Evolutionary conservation across 2,113 vertebrate genomes (phyloP), one percentile per base, ranked within the genome.

Genomic region (Paraplagusia blochii): DNA sequence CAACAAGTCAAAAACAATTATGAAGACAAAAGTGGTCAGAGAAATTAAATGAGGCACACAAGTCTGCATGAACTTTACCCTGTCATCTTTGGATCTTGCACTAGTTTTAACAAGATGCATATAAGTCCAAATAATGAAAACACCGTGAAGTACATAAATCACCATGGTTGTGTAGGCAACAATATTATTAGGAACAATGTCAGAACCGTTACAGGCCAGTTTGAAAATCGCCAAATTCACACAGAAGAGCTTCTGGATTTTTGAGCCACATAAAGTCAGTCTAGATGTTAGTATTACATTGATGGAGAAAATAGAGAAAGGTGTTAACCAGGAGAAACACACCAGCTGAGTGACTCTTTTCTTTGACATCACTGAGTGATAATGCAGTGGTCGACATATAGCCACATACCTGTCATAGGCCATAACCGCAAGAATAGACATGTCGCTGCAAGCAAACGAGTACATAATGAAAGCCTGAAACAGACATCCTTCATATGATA

Each of bases 371-470:
- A 77, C 1, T 7, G 46, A 56, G 39, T 18, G 62, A 10, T 80
- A 77, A 48, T 67, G 70, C 34, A 80, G 46, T 0, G 74, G 77
- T 1, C 18, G 62, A 67, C 77, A 80, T 34, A 77, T 77, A n/a
- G 74, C 80, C 68, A 77, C 47, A 43, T 83, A 80, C 19, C 77
- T 66, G 77, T 83, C 77, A 4, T 75, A 83, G 3, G 74, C 71
- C 77, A 80, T 80, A 0, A 83, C 58, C 15, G 77, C 55, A 11
- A 83, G 33, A 53, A 80, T 44, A 9, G 74, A 83, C 38, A 75
- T 10, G 4, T 83, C 71, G 46, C 61, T 14, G 17, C 58, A 72
- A 1, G 55, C 49, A 55, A 67, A 83, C 1, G 53, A 77, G 29
- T 77, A 70, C 62, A 72, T 53, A 17, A 80, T 9, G 48, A 77